These are phyloP conservation scores for Serilophus lunatus DNA, from an alignment of 2,113 vertebrate genomes.

Conservation along the genomic window DNA sequence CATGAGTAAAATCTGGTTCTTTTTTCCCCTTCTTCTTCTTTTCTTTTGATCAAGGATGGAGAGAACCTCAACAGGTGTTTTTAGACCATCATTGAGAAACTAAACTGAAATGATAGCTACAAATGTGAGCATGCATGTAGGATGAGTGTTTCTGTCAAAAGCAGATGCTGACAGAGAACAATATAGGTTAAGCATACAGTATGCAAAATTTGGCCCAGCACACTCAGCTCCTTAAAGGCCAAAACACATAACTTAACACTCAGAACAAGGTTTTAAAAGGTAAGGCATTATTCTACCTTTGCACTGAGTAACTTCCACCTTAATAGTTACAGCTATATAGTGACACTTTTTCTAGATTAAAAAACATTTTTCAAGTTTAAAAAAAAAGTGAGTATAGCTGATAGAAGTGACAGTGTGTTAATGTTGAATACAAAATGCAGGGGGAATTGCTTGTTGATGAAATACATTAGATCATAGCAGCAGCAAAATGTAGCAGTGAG, in stretches of 20 bases:
- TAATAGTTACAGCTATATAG: neutral
- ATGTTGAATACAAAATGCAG: slow-evolving; percentile 49
- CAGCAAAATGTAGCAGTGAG: slow-evolving; percentile 49
- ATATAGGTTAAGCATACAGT: neutral
- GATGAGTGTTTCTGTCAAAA: neutral
- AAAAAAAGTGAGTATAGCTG: neutral
- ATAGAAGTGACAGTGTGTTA: slow-evolving; percentile 35
- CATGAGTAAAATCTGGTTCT: neutral
- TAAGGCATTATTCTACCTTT: neutral
- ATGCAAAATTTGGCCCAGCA: neutral
- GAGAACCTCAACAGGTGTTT: neutral
- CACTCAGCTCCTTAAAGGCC: neutral
- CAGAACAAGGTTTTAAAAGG: neutral
- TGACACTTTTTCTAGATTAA: slow-evolving; percentile 1
- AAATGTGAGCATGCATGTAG: neutral
- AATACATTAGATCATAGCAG: slow-evolving; percentile 44
- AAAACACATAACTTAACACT: neutral
- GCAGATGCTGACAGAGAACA: neutral
- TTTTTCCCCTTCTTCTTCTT: neutral
- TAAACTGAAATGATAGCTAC: neutral
- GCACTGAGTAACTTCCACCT: neutral
- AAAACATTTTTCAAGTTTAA: slow-evolving; percentile 3
- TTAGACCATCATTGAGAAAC: neutral
- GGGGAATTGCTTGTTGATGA: slow-evolving; percentile 30
- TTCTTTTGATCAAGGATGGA: neutral